Conservation (phyloP, 2,797 vertebrate genomes). For the Myotis pilosus region DNA sequence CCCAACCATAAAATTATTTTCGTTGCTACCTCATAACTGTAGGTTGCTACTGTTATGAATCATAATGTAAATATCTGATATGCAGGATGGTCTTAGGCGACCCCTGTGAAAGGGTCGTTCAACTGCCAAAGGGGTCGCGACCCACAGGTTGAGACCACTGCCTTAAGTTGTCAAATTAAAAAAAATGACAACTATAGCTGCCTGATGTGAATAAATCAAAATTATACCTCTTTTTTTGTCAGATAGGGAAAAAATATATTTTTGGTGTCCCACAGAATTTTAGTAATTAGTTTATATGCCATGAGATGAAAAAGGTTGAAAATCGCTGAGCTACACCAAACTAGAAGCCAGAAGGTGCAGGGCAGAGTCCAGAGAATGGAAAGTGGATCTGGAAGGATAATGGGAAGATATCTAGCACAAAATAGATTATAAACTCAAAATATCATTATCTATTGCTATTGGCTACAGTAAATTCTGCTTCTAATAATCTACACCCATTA, state of each 20-base stretch:
- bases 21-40: no score
- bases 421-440: not conserved
- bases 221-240: not conserved
- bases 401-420: not conserved
- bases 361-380: fast-evolving
- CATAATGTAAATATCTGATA: no score
- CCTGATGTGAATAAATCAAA: not conserved
- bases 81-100: no score
- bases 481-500: not conserved
- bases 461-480: not conserved
- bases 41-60: no score
- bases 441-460: not conserved
- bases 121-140: no score
- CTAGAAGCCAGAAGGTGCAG: not conserved
- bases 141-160: no score
- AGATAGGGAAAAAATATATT: not conserved
- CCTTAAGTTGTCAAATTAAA: not conserved
- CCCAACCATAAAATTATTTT: no score
- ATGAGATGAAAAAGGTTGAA: not conserved
- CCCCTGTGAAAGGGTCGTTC: no score
- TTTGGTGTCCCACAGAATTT: not conserved
- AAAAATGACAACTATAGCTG: not conserved
- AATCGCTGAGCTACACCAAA: not conserved
- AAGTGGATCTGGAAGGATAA: not conserved
- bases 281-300: not conserved